Percentiles rank a stretch among this genome's conserved stretches.
phyloP scores from a whole-genome alignment of 2,888 invertebrate genomes.

The Aphrophora alni region DNA sequence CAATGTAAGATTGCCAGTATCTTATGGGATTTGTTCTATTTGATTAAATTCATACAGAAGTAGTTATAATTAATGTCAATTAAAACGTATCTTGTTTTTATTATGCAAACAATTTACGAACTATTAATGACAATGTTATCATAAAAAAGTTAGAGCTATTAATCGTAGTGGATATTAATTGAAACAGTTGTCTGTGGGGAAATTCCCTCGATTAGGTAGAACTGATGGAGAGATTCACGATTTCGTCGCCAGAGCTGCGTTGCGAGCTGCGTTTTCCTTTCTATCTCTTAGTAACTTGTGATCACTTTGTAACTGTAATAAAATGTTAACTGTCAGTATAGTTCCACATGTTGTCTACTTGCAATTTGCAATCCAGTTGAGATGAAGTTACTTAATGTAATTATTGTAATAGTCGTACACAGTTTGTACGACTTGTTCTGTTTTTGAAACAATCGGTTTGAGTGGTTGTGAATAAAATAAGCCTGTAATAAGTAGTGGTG shows the following conservation, averaged over 20 bases:
- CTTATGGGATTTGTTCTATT: too few species aligned
- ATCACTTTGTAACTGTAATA: not conserved
- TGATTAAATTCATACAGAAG: too few species aligned
- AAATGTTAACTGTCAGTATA: not conserved
- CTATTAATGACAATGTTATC: too few species aligned
- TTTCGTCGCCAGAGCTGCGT: not conserved
- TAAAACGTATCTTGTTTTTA: too few species aligned
- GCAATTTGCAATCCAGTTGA: not conserved
- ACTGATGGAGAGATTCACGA: not conserved
- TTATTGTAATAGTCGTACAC: not conserved
- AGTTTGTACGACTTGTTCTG: not conserved
- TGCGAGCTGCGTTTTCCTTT: not conserved
- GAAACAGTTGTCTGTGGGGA: not conserved
- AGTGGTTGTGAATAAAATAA: not conserved
- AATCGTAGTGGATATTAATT: too few species aligned
- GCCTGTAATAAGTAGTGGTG: not conserved
- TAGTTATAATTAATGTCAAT: too few species aligned
- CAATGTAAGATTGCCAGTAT: too few species aligned
- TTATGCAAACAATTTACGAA: too few species aligned
- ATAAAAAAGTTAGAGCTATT: too few species aligned
- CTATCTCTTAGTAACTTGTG: not conserved
- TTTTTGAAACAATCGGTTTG: not conserved
- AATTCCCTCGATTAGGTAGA: not conserved
- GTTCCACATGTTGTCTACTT: not conserved
- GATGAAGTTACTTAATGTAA: not conserved